These are phyloP conservation scores for Agelas oroides DNA, from an alignment of 37 sponge, comb jelly and placozoan genomes.

Conservation along the genomic window DNA sequence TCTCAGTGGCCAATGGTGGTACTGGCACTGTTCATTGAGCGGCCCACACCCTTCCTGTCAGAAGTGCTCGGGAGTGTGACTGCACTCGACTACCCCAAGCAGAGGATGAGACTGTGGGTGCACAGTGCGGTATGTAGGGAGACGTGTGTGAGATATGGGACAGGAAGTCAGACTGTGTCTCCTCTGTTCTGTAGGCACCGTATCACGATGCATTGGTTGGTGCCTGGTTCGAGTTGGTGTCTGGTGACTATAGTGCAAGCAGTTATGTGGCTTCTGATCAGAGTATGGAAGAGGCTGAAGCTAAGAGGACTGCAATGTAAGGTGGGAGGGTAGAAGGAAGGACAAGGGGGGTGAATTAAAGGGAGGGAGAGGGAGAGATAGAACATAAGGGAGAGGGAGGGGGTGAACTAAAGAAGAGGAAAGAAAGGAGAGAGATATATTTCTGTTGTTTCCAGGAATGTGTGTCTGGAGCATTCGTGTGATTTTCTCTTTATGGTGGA, in stretches of 20 bases:
- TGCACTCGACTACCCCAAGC: slow-evolving; percentile 74
- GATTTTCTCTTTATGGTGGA: slow-evolving; percentile 82
- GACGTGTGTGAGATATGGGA: slow-evolving; percentile 5
- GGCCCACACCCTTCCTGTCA: slow-evolving; percentile 75
- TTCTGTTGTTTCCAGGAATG: too few relatives aligned
- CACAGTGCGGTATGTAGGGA: slow-evolving; percentile 62
- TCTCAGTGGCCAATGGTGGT: slow-evolving; percentile 60
- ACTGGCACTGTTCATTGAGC: slow-evolving; percentile 66
- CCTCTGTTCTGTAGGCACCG: slow-evolving; percentile 16
- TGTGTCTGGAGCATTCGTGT: slow-evolving; percentile 52
- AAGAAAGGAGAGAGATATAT: too few relatives aligned
- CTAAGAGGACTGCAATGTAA: slow-evolving; percentile 45
- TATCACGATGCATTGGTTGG: slow-evolving; percentile 58
- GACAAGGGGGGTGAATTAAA: too few relatives aligned
- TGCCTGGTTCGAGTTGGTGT: slow-evolving; percentile 53
- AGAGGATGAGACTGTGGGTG: slow-evolving; percentile 43
- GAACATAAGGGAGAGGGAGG: too few relatives aligned
- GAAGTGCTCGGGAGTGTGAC: slow-evolving; percentile 51
- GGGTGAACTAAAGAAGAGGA: too few relatives aligned
- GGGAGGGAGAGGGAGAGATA: too few relatives aligned
- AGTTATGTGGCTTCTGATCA: slow-evolving; percentile 5
- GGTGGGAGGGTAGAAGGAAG: too few relatives aligned
- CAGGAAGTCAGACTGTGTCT: neutral
- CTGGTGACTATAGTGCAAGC: slow-evolving; percentile 9
- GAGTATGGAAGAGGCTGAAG: slow-evolving; percentile 10